Evolutionary conservation across 2,888 invertebrate species (phyloP).

Genomic region (Melieria crassipennis): DNA sequence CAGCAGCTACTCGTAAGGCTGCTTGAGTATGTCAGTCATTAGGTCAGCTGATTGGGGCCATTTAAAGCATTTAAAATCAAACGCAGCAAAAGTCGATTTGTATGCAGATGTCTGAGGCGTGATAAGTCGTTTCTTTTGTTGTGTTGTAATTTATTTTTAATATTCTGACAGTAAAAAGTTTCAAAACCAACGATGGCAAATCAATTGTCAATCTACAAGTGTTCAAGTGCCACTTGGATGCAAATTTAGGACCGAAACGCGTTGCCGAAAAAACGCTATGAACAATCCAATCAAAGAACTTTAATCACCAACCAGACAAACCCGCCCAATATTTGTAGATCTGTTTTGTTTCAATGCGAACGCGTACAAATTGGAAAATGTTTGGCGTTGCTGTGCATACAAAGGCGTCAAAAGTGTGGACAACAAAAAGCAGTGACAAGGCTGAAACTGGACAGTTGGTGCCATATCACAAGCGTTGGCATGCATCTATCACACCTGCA

Average conservation of each 20-base stretch:
- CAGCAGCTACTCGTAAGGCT: no score
- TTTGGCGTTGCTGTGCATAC: slow-evolving; percentile 3
- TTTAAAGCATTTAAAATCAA: slow-evolving; percentile 17
- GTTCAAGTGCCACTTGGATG: slow-evolving; percentile 1
- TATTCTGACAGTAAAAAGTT: no score
- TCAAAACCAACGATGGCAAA: not conserved
- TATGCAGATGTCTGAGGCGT: slow-evolving; percentile 24
- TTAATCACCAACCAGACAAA: not conserved
- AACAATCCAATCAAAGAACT: not conserved
- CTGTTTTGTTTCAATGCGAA: not conserved
- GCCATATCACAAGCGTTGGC: no score
- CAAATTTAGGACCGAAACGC: not conserved
- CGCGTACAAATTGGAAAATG: slow-evolving; percentile 13
- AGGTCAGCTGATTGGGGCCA: slow-evolving; percentile 6
- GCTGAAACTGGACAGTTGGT: slow-evolving; percentile 3
- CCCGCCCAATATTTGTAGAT: slow-evolving; percentile 19
- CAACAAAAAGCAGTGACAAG: slow-evolving; percentile 9
- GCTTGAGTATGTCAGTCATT: slow-evolving; percentile 23
- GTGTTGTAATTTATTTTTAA: no score
- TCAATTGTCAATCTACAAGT: slow-evolving; percentile 17
- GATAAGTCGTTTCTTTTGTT: slow-evolving; percentile 22
- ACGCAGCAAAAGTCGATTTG: slow-evolving; percentile 11
- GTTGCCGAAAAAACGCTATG: not conserved
- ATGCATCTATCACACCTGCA: no score
- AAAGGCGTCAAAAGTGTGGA: not conserved